Evolutionary conservation across 2,113 vertebrate genomes (phyloP).

Genomic region (Prunella fulvescens): DNA sequence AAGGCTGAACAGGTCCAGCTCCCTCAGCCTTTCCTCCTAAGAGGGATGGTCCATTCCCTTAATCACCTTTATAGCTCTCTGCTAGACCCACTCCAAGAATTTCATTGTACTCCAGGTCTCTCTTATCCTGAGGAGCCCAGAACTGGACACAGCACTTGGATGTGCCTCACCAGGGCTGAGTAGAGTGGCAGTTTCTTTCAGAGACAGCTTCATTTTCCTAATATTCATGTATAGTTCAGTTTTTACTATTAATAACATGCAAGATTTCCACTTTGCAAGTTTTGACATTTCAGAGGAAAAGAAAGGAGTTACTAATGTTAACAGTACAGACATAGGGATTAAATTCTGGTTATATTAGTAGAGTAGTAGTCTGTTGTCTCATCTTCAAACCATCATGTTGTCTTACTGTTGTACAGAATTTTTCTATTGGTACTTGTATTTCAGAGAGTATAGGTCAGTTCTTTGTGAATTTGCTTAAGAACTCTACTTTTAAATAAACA

Average conservation of each 20-base stretch:
- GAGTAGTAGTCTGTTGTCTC: not conserved
- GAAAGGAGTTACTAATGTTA: not conserved
- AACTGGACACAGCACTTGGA: not conserved
- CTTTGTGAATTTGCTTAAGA: not conserved
- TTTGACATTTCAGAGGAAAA: not conserved
- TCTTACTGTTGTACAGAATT: not conserved
- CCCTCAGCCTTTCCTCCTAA: not conserved
- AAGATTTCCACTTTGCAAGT: not conserved
- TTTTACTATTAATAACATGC: not conserved
- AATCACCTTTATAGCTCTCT: not conserved
- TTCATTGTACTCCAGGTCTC: rapidly evolving
- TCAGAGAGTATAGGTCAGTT: not conserved
- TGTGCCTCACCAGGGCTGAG: not conserved
- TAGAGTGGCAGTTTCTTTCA: not conserved
- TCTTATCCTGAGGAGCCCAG: not conserved
- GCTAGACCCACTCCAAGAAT: not conserved
- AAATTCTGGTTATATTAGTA: not conserved
- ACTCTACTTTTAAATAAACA: not conserved
- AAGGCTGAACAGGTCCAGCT: not conserved
- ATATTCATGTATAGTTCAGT: not conserved
- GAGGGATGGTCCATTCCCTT: not conserved
- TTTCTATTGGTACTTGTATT: not conserved
- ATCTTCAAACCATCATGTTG: not conserved
- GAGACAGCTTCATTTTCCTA: not conserved
- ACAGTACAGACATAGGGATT: not conserved